Evolutionary conservation across 2,888 invertebrate species (phyloP).

Genomic region (Galerucella nymphaeae): DNA sequence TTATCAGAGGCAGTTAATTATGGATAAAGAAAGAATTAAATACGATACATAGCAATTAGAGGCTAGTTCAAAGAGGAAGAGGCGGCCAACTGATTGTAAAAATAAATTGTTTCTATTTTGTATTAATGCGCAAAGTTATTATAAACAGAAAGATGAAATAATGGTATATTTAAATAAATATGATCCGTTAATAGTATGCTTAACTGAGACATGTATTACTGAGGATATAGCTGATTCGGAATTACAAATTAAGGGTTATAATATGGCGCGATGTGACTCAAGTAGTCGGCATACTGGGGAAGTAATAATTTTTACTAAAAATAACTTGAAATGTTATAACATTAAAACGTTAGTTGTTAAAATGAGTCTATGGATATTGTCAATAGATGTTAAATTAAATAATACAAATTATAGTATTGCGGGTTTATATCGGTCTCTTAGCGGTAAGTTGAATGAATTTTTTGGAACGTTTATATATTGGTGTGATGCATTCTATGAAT

Average conservation of each 20-base stretch:
- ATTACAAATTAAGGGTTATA: neutral
- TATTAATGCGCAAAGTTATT: neutral
- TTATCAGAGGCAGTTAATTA: neutral
- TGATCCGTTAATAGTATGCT: neutral
- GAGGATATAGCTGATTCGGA: neutral
- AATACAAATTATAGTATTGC: neutral
- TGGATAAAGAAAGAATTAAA: neutral
- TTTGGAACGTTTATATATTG: neutral
- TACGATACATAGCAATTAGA: constrained; percentile 1
- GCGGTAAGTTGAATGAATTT: neutral
- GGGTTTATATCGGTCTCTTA: constrained; percentile 10
- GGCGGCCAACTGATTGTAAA: neutral
- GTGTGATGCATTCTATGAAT: neutral
- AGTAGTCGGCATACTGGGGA: constrained; percentile 14
- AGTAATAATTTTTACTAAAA: constrained; percentile 14
- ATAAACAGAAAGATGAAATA: neutral
- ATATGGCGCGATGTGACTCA: constrained; percentile 9
- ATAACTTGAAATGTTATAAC: neutral
- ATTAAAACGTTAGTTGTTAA: constrained; percentile 9
- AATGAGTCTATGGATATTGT: constrained; percentile 12
- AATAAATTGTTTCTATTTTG: neutral
- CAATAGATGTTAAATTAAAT: constrained; percentile 11
- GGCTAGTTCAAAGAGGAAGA: neutral
- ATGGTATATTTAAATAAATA: constrained; percentile 4
- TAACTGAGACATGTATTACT: constrained; percentile 3